Conservation (phyloP, 1,140 invertebrate genomes). For the Geopemphigus sp. region DNA sequence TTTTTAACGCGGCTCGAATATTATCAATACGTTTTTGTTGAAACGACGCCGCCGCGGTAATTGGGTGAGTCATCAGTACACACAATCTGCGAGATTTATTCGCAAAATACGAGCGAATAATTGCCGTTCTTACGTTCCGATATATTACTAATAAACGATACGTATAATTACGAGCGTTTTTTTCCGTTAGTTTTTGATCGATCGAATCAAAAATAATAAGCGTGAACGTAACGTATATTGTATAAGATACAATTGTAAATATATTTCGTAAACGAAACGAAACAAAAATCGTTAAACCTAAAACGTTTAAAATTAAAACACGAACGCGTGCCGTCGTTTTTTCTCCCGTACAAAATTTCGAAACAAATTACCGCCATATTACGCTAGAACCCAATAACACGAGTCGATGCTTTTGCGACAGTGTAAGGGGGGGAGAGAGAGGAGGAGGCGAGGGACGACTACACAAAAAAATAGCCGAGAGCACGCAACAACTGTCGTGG, state of each 20-base stretch:
- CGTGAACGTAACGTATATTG: too few species aligned
- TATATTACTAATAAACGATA: not conserved
- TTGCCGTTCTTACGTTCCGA: not conserved
- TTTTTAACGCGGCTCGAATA: not conserved
- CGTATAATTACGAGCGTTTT: too few species aligned
- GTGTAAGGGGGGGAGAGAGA: too few species aligned
- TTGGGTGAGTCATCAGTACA: not conserved
- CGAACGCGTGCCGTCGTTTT: too few species aligned
- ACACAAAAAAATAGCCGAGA: not conserved
- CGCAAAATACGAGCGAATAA: not conserved
- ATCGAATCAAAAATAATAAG: too few species aligned
- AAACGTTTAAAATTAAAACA: too few species aligned
- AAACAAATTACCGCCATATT: not conserved
- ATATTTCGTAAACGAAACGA: too few species aligned
- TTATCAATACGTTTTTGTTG: not conserved
- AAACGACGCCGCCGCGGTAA: not conserved
- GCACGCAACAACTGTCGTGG: not conserved
- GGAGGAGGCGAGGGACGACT: too few species aligned
- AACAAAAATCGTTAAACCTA: too few species aligned
- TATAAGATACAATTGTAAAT: too few species aligned
- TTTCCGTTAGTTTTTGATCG: too few species aligned
- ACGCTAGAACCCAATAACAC: not conserved
- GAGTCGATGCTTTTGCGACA: constrained; percentile 7
- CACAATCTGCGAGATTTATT: not conserved
- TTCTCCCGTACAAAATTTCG: too few species aligned